Base-by-base conservation (phyloP, 2,113 vertebrate species). In the Gnathonemus echidnorhynchus region DNA sequence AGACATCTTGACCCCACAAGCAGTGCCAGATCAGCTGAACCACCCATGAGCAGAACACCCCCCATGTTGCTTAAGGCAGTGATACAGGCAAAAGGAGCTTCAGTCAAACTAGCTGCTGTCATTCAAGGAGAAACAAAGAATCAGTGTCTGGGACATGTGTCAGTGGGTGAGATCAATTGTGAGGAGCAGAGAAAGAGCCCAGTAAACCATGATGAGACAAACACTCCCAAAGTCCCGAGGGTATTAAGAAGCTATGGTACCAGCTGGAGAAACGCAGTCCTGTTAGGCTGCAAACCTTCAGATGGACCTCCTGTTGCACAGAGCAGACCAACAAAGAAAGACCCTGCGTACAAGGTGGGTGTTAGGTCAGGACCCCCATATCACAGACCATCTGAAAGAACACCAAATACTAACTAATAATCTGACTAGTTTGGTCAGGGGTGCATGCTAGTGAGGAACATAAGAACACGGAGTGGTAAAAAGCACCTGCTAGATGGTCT, bases 181-280 rank as follows among this genome's bases (percentile, higher is more conserved):
- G 46, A 10, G 17, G 3, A 86, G n/a, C 42, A 27, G 46, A 45
- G 21, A 49, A 86, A 46, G 42, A 86, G 83, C 21, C 45, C 83
- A 46, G 42, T 49, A 86, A 49, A 86, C 4, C 62, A 70, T 15
- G 62, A 49, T 19, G 10, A 31, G 86, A 52, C 24, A 52, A 52
- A 48, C 86, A 49, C 49, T 48, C 86, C 86, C 86, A 45, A 56
- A 45, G 21, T 50, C 86, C 83, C 8, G 42, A 48, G 83, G 83
- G 45, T 85, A 48, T 39, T 85, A 45, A 45, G 45, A 85, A 46
- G 83, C 83, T 45, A 46, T 48, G 24, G 45, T 85, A 21, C 83
- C 83, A 85, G 83, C 83, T 85, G 83, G 83, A 85, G 45, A 85
- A 85, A 87, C 1, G 19, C 89, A 19, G 83, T 42, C 45, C 83